These are phyloP conservation scores for Daboia siamensis DNA, from an alignment of 2,113 vertebrate genomes.

Conservation along the genomic window DNA sequence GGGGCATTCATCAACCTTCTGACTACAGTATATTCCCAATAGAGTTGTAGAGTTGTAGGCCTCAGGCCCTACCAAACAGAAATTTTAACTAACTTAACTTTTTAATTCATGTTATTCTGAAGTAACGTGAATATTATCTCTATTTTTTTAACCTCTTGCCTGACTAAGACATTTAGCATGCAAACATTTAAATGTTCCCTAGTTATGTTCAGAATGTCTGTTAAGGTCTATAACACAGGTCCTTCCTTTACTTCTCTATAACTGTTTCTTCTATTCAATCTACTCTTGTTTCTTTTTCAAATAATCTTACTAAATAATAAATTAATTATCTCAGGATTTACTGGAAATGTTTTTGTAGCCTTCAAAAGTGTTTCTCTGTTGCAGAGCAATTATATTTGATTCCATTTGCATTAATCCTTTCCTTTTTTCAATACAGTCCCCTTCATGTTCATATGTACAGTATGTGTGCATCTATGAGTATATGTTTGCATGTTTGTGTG, in stretches of 20 bases:
- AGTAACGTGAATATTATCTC: conserved; percentile 58
- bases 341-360: neutral
- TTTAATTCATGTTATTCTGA: conserved; percentile 79
- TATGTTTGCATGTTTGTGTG: neutral
- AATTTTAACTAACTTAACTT: conserved; percentile 81
- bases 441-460: conserved; percentile 30
- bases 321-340: conserved; percentile 55
- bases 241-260: conserved; percentile 24
- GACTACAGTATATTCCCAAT: conserved; percentile 79
- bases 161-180: conserved; percentile 66
- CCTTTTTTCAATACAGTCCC: conserved; percentile 24
- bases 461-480: neutral
- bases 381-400: conserved; percentile 42
- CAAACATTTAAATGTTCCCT: conserved; percentile 53
- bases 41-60: conserved; percentile 80
- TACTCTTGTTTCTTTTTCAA: conserved; percentile 8
- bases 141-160: conserved; percentile 56
- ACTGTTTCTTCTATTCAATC: conserved; percentile 19
- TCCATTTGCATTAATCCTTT: conserved; percentile 5
- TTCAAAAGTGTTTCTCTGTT: conserved; percentile 57
- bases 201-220: conserved; percentile 53
- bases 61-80: conserved; percentile 82
- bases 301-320: conserved; percentile 20
- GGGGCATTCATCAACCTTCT: conserved; percentile 90
- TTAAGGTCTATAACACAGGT: conserved; percentile 27